These are phyloP conservation scores for Xylocopa sonorina DNA, from an alignment of 1,140 invertebrate species.

Conservation along the genomic window DNA sequence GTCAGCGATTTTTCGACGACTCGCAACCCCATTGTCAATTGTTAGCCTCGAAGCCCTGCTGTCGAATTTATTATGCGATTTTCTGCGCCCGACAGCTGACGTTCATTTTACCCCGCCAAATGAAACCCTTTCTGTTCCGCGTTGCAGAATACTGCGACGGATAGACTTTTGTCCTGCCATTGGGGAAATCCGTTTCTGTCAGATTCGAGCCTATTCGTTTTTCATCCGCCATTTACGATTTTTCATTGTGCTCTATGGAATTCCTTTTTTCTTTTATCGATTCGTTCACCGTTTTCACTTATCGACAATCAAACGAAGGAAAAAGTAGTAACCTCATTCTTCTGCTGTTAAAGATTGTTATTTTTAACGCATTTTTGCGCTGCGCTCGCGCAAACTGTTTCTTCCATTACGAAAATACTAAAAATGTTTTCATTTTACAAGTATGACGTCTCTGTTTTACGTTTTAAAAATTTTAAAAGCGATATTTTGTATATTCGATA, in stretches of 20 bases:
- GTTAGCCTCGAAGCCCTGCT: slow-evolving; percentile 5
- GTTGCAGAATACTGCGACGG: neutral
- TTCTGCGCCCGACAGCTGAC: slow-evolving; percentile 18
- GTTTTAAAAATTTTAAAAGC: too few species aligned
- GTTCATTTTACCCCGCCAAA: slow-evolving; percentile 6
- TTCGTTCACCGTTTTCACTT: neutral
- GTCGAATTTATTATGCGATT: slow-evolving; percentile 43
- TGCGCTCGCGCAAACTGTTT: too few species aligned
- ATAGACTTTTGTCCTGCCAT: too few species aligned
- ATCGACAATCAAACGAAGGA: neutral
- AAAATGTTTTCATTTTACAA: too few species aligned
- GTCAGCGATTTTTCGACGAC: slow-evolving; percentile 36
- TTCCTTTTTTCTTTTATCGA: neutral
- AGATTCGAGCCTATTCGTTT: neutral
- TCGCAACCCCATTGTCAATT: slow-evolving; percentile 27
- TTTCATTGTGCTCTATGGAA: neutral
- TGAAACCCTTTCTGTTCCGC: neutral
- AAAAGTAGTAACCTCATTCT: too few species aligned
- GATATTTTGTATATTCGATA: too few species aligned
- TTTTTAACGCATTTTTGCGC: too few species aligned
- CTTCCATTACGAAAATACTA: too few species aligned
- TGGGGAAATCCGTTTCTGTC: neutral
- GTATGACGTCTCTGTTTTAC: too few species aligned
- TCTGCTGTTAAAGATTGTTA: too few species aligned
- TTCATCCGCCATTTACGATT: neutral